Conservation (phyloP, 2,888 invertebrate species). For the Muscina levida region DNA sequence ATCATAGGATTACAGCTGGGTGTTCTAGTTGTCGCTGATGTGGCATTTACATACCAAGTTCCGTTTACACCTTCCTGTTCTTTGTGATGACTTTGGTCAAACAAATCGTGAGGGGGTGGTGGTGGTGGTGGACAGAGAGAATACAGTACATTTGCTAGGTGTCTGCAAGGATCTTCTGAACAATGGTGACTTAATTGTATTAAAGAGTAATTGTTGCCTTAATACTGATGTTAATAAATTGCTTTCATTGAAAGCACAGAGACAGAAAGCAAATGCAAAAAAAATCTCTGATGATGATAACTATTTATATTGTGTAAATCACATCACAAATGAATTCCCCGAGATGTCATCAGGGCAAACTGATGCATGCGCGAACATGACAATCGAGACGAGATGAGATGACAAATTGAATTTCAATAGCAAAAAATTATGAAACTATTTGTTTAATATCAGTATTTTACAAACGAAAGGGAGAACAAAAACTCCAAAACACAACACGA, state of each 20-base stretch:
- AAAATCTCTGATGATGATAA: not conserved
- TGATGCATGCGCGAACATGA: too few relatives aligned
- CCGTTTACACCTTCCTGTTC: not conserved
- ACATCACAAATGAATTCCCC: not conserved
- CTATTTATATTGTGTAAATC: not conserved
- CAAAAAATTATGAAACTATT: too few relatives aligned
- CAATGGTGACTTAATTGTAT: constrained; percentile 17
- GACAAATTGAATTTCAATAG: too few relatives aligned
- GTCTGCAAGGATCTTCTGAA: not conserved
- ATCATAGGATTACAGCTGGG: not conserved
- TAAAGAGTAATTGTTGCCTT: constrained; percentile 21
- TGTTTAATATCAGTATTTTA: too few relatives aligned
- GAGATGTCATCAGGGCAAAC: too few relatives aligned
- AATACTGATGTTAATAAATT: constrained; percentile 14
- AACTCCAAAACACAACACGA: constrained; percentile 17
- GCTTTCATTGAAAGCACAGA: not conserved
- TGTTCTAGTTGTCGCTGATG: not conserved
- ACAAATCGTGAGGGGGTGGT: too few relatives aligned
- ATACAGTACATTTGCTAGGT: too few relatives aligned
- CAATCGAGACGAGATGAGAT: too few relatives aligned
- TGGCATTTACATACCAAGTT: not conserved
- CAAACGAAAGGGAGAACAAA: not conserved
- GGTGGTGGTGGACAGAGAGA: too few relatives aligned
- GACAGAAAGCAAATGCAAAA: not conserved
- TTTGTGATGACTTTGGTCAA: not conserved